phyloP scores from a whole-genome alignment of 2,888 invertebrate genomes.

The Cloeon dipterum region DNA sequence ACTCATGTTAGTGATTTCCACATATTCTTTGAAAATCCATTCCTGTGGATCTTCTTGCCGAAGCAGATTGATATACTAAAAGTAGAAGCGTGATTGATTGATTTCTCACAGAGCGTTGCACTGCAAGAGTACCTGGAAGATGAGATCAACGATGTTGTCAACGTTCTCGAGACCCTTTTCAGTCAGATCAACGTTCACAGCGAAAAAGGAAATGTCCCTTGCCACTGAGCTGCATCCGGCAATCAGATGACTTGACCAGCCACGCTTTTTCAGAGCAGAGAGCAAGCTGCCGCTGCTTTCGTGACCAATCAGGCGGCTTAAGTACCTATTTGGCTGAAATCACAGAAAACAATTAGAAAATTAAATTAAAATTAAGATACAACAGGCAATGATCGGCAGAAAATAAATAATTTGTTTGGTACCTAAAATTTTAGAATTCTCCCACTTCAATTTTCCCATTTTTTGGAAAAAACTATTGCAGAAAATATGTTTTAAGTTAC shows the following conservation, averaged over 20 bases:
- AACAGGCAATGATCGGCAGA: too few species aligned
- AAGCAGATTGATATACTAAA: slow-evolving; percentile 75
- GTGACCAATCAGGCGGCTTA: slow-evolving; percentile 84
- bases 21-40: slow-evolving; percentile 84
- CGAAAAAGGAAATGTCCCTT: slow-evolving; percentile 83
- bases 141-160: slow-evolving; percentile 64
- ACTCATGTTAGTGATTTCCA: slow-evolving; percentile 51
- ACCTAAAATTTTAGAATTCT: not conserved
- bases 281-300: slow-evolving; percentile 88
- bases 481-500: too few species aligned
- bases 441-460: too few species aligned
- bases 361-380: too few species aligned
- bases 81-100: slow-evolving; percentile 14
- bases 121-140: slow-evolving; percentile 61
- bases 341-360: too few species aligned
- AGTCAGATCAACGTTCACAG: slow-evolving; percentile 62
- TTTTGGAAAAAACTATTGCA: too few species aligned
- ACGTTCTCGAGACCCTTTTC: slow-evolving; percentile 74
- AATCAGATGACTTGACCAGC: slow-evolving; percentile 79
- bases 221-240: slow-evolving; percentile 75
- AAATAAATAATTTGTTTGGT: slow-evolving; percentile 4
- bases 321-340: slow-evolving; percentile 65
- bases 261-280: slow-evolving; percentile 61
- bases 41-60: slow-evolving; percentile 53
- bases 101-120: not conserved